A percentile compares a stretch with the other conserved stretches of the same genome.
These are phyloP conservation scores for Chelon labrosus DNA, from an alignment of 2,797 vertebrate genomes.

Conservation along the genomic window DNA sequence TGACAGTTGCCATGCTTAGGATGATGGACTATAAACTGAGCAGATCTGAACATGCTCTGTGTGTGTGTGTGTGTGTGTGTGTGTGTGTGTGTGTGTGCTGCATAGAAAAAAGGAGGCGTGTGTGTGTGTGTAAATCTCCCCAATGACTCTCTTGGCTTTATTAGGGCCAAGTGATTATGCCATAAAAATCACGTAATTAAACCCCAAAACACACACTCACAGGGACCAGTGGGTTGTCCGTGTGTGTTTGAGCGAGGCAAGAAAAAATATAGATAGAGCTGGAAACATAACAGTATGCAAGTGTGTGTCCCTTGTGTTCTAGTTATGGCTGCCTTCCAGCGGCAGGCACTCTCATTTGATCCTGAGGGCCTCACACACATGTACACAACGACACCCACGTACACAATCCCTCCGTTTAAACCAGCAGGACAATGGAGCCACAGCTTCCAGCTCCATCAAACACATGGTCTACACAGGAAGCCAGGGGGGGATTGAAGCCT, in stretches of 20 bases:
- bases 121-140: constrained; percentile 29
- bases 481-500: constrained; percentile 55
- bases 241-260: constrained; percentile 15
- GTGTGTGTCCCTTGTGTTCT: constrained; percentile 46
- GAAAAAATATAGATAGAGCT: constrained; percentile 7
- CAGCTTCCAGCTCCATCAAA: constrained; percentile 64
- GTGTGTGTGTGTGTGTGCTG: constrained; percentile 5
- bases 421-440: constrained; percentile 60
- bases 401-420: constrained; percentile 42
- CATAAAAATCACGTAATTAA: constrained; percentile 68
- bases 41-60: constrained; percentile 4
- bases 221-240: constrained; percentile 25
- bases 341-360: constrained; percentile 61
- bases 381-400: neutral
- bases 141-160: constrained; percentile 56
- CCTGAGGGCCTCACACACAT: constrained; percentile 32
- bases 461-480: constrained; percentile 55
- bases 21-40: constrained; percentile 8
- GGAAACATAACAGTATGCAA: constrained; percentile 10
- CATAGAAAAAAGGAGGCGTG: neutral
- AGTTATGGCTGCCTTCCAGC: constrained; percentile 69
- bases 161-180: constrained; percentile 65
- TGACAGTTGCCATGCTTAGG: neutral
- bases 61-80: constrained; percentile 5
- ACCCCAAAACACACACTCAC: constrained; percentile 51